These are phyloP conservation scores for Columba guinea DNA, from an alignment of 2,797 vertebrate species.

Conservation along the genomic window DNA sequence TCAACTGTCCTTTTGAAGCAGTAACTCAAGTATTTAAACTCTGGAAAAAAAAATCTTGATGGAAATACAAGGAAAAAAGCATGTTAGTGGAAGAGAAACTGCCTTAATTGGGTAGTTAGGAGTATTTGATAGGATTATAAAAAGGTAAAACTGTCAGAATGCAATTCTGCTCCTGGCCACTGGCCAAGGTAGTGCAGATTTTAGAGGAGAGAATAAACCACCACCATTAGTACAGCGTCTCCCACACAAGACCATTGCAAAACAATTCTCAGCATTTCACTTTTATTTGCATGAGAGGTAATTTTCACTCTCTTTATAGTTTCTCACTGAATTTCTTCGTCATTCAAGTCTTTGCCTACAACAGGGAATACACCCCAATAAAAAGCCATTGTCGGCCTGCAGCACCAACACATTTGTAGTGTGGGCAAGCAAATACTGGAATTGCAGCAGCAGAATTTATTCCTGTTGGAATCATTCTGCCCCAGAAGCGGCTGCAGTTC, in stretches of 20 bases:
- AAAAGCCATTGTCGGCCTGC: background rate
- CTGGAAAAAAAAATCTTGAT: slow-evolving; percentile 4
- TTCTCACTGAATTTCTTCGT: background rate
- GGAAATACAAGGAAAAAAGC: slow-evolving; percentile 27
- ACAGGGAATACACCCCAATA: background rate
- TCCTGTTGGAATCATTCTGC: background rate
- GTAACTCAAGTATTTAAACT: slow-evolving; percentile 57
- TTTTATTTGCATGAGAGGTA: background rate
- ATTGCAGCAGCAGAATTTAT: background rate
- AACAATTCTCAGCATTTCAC: background rate
- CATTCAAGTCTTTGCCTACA: background rate
- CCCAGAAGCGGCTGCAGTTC: background rate
- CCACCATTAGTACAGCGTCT: background rate
- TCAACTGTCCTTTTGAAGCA: slow-evolving; percentile 42
- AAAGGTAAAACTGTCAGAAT: slow-evolving; percentile 25
- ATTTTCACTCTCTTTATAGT: background rate
- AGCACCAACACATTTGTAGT: background rate
- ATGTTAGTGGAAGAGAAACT: slow-evolving; percentile 33
- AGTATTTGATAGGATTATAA: slow-evolving; percentile 33
- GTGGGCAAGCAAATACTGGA: background rate
- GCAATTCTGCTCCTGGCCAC: slow-evolving; percentile 24
- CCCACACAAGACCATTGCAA: background rate
- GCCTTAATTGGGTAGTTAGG: slow-evolving; percentile 30
- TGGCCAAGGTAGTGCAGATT: background rate
- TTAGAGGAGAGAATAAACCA: slow-evolving; percentile 30